These are phyloP conservation scores for Amorpha juglandis DNA, from an alignment of 2,888 invertebrate species.

Conservation along the genomic window DNA sequence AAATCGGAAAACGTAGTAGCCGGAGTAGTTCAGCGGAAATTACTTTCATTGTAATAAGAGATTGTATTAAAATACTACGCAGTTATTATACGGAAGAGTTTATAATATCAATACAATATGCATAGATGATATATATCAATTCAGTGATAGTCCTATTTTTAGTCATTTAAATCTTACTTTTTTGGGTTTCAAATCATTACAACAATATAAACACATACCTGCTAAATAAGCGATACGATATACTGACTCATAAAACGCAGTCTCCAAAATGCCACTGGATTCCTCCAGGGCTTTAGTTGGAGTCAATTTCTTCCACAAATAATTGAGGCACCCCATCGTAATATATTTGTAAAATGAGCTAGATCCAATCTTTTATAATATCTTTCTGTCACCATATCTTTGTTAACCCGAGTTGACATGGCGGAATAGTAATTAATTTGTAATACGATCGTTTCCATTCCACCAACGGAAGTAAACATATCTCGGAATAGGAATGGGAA, in stretches of 20 bases:
- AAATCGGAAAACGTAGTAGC: too few species aligned
- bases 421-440: slow-evolving; percentile 24
- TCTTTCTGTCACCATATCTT: slow-evolving; percentile 22
- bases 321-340: slow-evolving; percentile 45
- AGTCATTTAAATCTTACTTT: not conserved
- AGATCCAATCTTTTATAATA: slow-evolving; percentile 1
- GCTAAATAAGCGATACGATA: slow-evolving; percentile 64
- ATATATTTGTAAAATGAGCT: slow-evolving; percentile 10
- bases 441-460: slow-evolving; percentile 16
- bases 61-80: too few species aligned
- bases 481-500: not conserved
- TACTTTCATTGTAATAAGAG: too few species aligned
- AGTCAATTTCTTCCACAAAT: slow-evolving; percentile 58
- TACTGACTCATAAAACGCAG: slow-evolving; percentile 62
- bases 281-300: slow-evolving; percentile 57
- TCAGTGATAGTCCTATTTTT: not conserved
- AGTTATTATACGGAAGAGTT: too few species aligned
- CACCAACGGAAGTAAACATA: not conserved
- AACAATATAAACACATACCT: slow-evolving; percentile 48
- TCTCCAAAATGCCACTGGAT: slow-evolving; percentile 60
- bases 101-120: too few species aligned
- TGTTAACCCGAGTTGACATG: slow-evolving; percentile 23
- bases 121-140: too few species aligned
- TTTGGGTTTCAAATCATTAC: not conserved
- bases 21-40: too few species aligned